Evolutionary conservation across 2,888 invertebrate genomes (phyloP), one percentile per base, ranked within the genome.

Genomic region (Anthoptus insignis): DNA sequence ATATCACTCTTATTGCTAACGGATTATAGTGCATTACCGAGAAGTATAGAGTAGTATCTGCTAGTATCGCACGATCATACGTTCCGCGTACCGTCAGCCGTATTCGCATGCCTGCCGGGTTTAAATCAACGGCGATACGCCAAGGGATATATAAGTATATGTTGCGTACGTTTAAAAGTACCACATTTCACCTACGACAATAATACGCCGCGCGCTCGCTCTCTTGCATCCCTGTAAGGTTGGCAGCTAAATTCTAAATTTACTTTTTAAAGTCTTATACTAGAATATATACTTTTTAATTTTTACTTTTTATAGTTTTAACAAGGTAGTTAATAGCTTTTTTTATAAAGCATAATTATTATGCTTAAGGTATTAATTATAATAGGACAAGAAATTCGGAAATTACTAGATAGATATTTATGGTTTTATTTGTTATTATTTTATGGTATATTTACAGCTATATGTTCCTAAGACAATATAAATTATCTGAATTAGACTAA

Each of bases 51-150:
- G n/a, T 27, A 27, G 47, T 47, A 58, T 58, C 57, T 39, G 50
- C 9, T 11, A 16, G 42, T 54, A 54, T 61, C 53, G 53, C 45
- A 61, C 60, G 53, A 61, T 45, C 47, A 54, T 34, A 53, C 54
- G 61, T 47, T 37, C 47, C 47, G 47, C 54, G 16, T 54, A 47
- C 61, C 53, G 32, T 47, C 27, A 16, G 13, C 32, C 49, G 45
- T 29, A 47, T 53, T 59, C 39, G 59, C 59, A 59, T 59, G 59
- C 59, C 49, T 59, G 24, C 37, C 54, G 54, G 34, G 54, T 45
- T 54, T 61, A 61, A 61, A 61, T 61, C 61, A 54, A 54, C 54
- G 54, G 47, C 53, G 37, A 54, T 47, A 61, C 47, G 54, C 19
- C n/a, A 61, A 47, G 54, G 37, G 61, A 61, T 61, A 53, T 27